Evolutionary conservation across 2,888 invertebrate genomes (phyloP), one percentile per base, ranked within the genome.

Genomic region (Polyommatus icarus): DNA sequence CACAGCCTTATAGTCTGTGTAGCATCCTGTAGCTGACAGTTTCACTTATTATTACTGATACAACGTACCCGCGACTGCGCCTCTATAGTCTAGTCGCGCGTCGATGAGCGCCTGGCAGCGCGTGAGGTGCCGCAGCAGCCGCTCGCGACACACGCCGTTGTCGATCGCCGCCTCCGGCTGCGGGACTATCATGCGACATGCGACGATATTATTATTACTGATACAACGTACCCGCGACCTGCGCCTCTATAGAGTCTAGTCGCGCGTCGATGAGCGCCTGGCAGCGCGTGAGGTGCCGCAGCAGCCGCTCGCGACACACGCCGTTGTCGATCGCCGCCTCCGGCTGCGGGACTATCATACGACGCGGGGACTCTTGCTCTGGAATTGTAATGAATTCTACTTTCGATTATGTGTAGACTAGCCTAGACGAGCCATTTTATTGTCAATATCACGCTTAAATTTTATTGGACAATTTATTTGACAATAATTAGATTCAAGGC

Each of bases 81-180:
- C 89, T 97, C 97, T 77, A 98, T 96, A 76, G 82, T 96, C 96
- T 72, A 98, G 94, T 67, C 97, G 89, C 0, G 96, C 95, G 87
- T 97, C 96, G 54, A 98, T 94, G 78, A 96, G 93, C 79, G 95
- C 94, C 87, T 98, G 97, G 84, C 96, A 96, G 81, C 97, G 96
- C 83, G 96, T 95, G 77, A 98, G 95, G 86, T 98, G 97, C 40
- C 96, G 96, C 81, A 98, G 91, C 76, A 98, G 92, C 78, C 97
- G 96, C 84, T 96, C 94, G 82, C 97, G 95, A 83, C 98, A 98
- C 87, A 96, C 97, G 73, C 95, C 94, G 73, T 96, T 95, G 89
- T 98, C 97, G 78, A 98, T 98, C 2, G 97, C 96, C 15, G 97
- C 97, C 88, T 98, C 97, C 0, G 98, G 98, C 88, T 96, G 96